Evolutionary conservation across 30 jellyfish, hydroid and myxozoan genomes (phyloP), one percentile per base, ranked within the genome.

Genomic region (Catostylus mosaicus): DNA sequence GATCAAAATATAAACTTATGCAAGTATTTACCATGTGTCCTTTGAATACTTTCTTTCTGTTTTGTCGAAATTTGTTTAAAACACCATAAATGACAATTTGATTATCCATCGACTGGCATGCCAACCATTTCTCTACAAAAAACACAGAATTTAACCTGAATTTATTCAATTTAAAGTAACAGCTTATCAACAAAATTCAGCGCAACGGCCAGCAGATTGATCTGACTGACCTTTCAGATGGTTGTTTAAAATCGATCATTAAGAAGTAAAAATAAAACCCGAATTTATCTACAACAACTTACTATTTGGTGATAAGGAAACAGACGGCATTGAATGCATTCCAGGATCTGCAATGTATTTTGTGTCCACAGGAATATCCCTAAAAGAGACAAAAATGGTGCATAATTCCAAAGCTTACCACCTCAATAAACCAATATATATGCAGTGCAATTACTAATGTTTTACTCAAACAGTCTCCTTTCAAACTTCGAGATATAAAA

Each of bases 281-380:
- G 0, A 37, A 29, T 14, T 20, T n/a, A 43, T 12, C 56, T 1
- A 16, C 19, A 18, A n/a, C n/a, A n/a, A 75, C 94, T 67, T 62
- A 95, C 99, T 86, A 66, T 95, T 89, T 10, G 99, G 99, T 43
- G 99, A 89, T 43, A 95, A 73, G 5, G 97, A 70, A 20, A 80
- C 97, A 50, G 99, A 78, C 1, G 99, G 99, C 97, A 95, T 95
- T 20, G 97, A 84, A 70, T 95, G 99, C 99, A 95, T 95, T 16
- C 95, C 91, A 8, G 99, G 97, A 20, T 95, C 99, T 20, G 97
- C 98, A 23, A 95, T 95, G 80, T 83, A 77, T 54, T 95, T 95
- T 48, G 97, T 57, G 66, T 95, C 99, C 38, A 95, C 99, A 3
- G 99, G 99, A 50, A 95, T 95, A 75, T 95, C 99, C 99, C 99